phyloP scores from a whole-genome alignment of 2,113 vertebrate genomes.

The Myrmecobius fasciatus region DNA sequence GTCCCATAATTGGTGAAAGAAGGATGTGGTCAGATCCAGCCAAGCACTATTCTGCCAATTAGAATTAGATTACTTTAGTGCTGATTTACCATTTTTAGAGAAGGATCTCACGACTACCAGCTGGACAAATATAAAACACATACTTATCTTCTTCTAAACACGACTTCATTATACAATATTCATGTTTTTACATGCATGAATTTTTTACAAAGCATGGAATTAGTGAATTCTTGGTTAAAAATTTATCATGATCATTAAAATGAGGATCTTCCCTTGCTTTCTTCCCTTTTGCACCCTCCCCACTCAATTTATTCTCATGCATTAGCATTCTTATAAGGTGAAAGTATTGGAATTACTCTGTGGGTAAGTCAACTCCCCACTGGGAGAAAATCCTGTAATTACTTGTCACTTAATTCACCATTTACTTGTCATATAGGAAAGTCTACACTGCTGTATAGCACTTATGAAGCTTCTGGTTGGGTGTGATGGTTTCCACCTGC shows the following conservation, averaged over 20 bases:
- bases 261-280: neutral
- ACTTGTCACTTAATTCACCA: neutral
- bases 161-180: neutral
- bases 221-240: neutral
- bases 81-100: neutral
- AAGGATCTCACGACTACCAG: neutral
- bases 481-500: neutral
- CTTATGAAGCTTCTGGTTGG: neutral
- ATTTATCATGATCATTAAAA: neutral
- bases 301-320: neutral
- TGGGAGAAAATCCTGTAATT: neutral
- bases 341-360: neutral
- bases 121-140: neutral
- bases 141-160: neutral
- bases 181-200: too few species aligned
- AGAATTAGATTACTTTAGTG: neutral
- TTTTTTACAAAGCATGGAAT: neutral
- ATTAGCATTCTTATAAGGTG: neutral
- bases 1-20: neutral
- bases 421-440: neutral
- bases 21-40: neutral
- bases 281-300: neutral
- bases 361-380: neutral
- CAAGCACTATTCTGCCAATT: neutral
- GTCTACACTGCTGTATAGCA: neutral